Evolutionary conservation across 2,888 invertebrate genomes (phyloP), one percentile per base, ranked within the genome.

Genomic region (Trissolcus brochymenae): DNA sequence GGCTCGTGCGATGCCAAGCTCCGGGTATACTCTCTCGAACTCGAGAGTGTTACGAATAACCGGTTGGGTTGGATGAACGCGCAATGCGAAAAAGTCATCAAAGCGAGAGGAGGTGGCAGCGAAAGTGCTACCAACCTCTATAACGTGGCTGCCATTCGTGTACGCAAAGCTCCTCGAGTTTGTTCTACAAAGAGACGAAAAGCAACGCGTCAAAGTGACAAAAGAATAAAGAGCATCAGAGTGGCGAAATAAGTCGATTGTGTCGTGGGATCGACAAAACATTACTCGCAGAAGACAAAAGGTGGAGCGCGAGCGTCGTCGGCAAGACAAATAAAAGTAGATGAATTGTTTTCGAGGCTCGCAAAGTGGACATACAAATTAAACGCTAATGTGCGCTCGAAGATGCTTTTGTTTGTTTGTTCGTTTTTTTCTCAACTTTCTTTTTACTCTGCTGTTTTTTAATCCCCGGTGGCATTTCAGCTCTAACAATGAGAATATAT

Each of bases 31-130:
- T 35, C 35, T 11, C 51, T 51, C 11, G 6, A 9, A 46, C 59
- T 55, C 71, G 65, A 70, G 74, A 74, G 78, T 78, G 78, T 74
- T 78, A 78, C 66, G 74, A 74, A 78, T 78, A 78, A 78, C 78
- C 78, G 78, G 78, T 74, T 78, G 35, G 66, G 71, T 67, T 64
- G 71, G 78, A 67, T 51, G 78, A 35, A 35, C 35, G 35, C 35
- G 35, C 35, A 35, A 61, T 64, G 61, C 74, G 78, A 75, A 75
- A 78, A 75, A 78, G 74, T 75, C 74, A 67, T 71, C 78, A 71
- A 66, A 62, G 60, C 50, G 25, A 21, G 43, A 56, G 55, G 68
- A 59, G 70, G 65, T 78, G 71, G 78, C 65, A 74, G 78, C 78
- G 78, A 78, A 78, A 78, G 74, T 71, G 74, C 74, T 78, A 65